A percentile compares a stretch with the other conserved stretches of the same genome.
phyloP scores from a whole-genome alignment of 2,113 vertebrate genomes.

The Sclerurus mexicanus region DNA sequence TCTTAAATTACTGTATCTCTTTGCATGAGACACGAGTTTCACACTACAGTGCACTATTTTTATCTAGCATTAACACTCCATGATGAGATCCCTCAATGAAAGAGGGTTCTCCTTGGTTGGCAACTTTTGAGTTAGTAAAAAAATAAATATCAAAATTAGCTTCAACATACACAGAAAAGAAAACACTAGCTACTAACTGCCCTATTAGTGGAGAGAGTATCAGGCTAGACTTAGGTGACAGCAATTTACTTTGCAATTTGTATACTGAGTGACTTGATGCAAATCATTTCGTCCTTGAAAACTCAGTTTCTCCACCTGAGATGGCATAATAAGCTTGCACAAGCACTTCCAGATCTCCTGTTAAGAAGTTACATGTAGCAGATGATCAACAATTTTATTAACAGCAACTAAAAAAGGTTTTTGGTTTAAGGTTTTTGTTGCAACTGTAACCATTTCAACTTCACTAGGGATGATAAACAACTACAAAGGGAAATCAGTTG shows the following conservation, averaged over 20 bases:
- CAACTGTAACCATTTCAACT: background rate
- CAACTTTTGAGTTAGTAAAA: background rate
- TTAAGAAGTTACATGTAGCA: background rate
- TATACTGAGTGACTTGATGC: background rate
- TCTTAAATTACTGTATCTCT: background rate
- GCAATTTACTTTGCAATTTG: background rate
- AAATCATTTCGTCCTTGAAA: background rate
- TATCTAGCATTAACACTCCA: constrained; percentile 25
- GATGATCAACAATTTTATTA: background rate
- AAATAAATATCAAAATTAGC: background rate
- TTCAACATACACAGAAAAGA: background rate
- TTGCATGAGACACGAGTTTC: background rate
- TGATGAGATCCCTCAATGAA: background rate
- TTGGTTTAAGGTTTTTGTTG: background rate
- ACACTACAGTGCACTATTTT: constrained; percentile 6
- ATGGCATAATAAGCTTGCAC: background rate
- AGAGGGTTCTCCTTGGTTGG: background rate
- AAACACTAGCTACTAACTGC: background rate
- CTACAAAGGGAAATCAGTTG: background rate
- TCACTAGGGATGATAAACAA: background rate
- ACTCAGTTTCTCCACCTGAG: background rate
- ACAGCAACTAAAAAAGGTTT: background rate
- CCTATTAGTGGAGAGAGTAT: background rate
- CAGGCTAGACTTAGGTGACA: background rate
- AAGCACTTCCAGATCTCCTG: background rate